Evolutionary conservation across 1,140 invertebrate species (phyloP), one percentile per base, ranked within the genome.

Genomic region (Psilanteris sp.): DNA sequence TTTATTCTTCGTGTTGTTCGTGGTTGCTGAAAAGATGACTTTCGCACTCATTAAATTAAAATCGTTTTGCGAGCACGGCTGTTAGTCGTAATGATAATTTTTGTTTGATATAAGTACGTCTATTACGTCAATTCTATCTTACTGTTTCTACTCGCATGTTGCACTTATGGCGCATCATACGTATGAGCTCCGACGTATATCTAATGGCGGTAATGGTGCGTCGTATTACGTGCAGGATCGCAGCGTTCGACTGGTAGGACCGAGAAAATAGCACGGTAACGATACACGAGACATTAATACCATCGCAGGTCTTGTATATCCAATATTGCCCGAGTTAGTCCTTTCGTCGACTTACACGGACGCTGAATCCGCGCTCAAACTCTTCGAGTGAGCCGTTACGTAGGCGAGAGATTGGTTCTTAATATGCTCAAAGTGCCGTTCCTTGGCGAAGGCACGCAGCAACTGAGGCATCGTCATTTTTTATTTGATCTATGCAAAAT

Each of bases 361-460:
- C 11, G 10, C 66, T 59, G 39, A 26, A 54, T 54, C 39, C 36
- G 50, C 57, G 34, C 26, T 62, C 31, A 46, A 52, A 55, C 54
- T 52, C 52, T 29, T 16, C 46, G 41, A 62, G 24, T 46, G 29
- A 71, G 61, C 66, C 29, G 52, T 71, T 66, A 67, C 59, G 44
- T 70, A 59, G 55, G 57, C 73, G 41, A 57, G 48, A 61, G 44
- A 77, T 77, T 59, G 67, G 36, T 32, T 71, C 62, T 71, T 71
- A 71, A 77, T 77, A 71, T 48, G 52, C 46, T 66, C 50, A 62
- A 71, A 68, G 61, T 77, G 67, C 61, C 37, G 44, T 66, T 71
- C 62, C 37, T 71, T 71, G 43, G 48, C 32, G 14, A 57, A 64
- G 31, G 15, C 27, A 62, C 46, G 20, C 36, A 5, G 8, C 20